These are phyloP conservation scores for Cecropterus lyciades DNA, from an alignment of 1,140 invertebrate species.

Conservation along the genomic window DNA sequence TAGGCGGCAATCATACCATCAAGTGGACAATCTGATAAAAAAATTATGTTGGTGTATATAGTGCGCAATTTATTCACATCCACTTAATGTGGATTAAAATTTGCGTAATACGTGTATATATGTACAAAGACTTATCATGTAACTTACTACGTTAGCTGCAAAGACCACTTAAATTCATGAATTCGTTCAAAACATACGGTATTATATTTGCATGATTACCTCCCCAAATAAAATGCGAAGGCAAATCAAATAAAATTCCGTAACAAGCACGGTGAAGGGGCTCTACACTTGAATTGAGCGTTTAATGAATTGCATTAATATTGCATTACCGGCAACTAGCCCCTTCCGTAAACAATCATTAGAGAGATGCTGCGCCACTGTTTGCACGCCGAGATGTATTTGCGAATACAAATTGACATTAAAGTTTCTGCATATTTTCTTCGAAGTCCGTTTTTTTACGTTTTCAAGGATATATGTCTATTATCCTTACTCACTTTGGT, in stretches of 20 bases:
- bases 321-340: conserved; percentile 82
- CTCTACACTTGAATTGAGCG: conserved; percentile 75
- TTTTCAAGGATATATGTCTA: too few relatives aligned
- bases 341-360: conserved; percentile 80
- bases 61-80: too few relatives aligned
- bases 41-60: too few relatives aligned
- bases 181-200: conserved; percentile 11
- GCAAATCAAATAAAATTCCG: conserved; percentile 42
- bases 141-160: too few relatives aligned
- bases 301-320: conserved; percentile 86
- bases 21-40: too few relatives aligned
- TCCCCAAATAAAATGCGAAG: conserved; percentile 32
- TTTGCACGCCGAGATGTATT: conserved; percentile 74
- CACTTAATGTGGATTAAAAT: too few relatives aligned
- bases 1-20: too few relatives aligned
- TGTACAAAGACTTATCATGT: too few relatives aligned
- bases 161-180: background rate
- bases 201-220: conserved; percentile 22
- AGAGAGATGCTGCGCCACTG: conserved; percentile 56
- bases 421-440: conserved; percentile 42
- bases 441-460: background rate
- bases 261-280: conserved; percentile 44
- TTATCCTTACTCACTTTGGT: too few relatives aligned
- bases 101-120: too few relatives aligned
- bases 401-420: conserved; percentile 81